A percentile compares a stretch with the other conserved stretches of the same genome.
Conservation (phyloP, 2,113 vertebrate species). For the Pollachius pollachius region DNA sequence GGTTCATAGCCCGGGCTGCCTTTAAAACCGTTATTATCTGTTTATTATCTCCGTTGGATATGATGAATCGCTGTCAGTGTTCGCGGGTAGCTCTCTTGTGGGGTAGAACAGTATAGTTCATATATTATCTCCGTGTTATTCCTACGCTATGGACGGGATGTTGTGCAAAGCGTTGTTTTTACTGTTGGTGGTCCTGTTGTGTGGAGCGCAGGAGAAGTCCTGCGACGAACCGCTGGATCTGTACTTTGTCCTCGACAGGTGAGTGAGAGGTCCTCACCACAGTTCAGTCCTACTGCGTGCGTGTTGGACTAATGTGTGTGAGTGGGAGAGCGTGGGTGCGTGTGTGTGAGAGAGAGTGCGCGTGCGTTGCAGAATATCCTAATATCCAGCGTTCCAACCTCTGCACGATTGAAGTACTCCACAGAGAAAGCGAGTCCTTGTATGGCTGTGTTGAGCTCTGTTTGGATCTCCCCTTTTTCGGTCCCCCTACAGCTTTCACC, state of each 20-base stretch:
- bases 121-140: no score
- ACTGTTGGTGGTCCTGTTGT: neutral
- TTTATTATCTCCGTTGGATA: no score
- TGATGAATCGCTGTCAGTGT: no score
- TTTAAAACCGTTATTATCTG: no score
- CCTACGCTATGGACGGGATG: no score
- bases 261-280: slow-evolving; percentile 21
- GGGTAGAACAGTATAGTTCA: no score
- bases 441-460: slow-evolving; percentile 49
- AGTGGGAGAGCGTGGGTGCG: neutral
- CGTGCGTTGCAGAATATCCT: neutral
- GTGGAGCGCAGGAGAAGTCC: slow-evolving; percentile 67
- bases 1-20: no score
- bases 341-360: neutral
- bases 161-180: no score
- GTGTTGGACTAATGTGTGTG: neutral
- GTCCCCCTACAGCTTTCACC: no score
- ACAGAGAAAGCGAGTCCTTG: slow-evolving; percentile 37
- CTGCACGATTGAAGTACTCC: no score
- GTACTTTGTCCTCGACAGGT: slow-evolving; percentile 82
- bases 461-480: no score
- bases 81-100: no score
- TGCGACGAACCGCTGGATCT: slow-evolving; percentile 89
- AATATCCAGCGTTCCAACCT: slow-evolving; percentile 1
- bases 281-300: neutral